phyloP scores from a whole-genome alignment of 2,888 invertebrate species.

The Melangyna quadrimaculata region DNA sequence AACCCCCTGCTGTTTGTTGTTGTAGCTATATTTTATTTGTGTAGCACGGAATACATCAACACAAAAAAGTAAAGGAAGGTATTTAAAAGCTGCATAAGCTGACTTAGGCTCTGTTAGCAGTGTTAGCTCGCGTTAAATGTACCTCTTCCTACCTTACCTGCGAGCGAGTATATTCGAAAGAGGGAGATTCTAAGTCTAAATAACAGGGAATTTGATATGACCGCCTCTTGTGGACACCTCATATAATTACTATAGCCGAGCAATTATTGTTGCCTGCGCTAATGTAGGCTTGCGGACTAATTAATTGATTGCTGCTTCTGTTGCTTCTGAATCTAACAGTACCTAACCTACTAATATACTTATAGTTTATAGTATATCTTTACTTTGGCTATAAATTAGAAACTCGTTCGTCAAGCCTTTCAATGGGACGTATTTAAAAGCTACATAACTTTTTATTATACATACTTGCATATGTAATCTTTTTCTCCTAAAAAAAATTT shows the following conservation, averaged over 20 bases:
- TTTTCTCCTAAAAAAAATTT: neutral
- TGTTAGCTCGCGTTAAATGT: no score
- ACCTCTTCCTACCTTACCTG: no score
- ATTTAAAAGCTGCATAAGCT: constrained; percentile 21
- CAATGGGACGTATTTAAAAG: neutral
- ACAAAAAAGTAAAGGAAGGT: neutral
- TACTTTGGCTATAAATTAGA: constrained; percentile 37
- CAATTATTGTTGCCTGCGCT: constrained; percentile 56
- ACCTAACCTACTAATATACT: neutral
- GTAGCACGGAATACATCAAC: neutral
- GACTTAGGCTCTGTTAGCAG: constrained; percentile 1
- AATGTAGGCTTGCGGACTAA: constrained; percentile 35
- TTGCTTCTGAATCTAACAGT: neutral
- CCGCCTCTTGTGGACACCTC: constrained; percentile 69
- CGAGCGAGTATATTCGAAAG: neutral
- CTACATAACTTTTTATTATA: neutral
- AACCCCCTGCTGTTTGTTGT: constrained; percentile 57
- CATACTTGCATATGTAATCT: neutral
- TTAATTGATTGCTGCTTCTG: constrained; percentile 50
- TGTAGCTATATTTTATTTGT: neutral
- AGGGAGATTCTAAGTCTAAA: constrained; percentile 51
- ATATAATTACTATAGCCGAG: constrained; percentile 66
- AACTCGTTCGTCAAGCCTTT: constrained; percentile 38
- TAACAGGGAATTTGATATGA: constrained; percentile 68
- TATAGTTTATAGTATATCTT: no score